Evolutionary conservation across 2,888 invertebrate species (phyloP), one percentile per base, ranked within the genome.

Genomic region (Epistrophe eligans): DNA sequence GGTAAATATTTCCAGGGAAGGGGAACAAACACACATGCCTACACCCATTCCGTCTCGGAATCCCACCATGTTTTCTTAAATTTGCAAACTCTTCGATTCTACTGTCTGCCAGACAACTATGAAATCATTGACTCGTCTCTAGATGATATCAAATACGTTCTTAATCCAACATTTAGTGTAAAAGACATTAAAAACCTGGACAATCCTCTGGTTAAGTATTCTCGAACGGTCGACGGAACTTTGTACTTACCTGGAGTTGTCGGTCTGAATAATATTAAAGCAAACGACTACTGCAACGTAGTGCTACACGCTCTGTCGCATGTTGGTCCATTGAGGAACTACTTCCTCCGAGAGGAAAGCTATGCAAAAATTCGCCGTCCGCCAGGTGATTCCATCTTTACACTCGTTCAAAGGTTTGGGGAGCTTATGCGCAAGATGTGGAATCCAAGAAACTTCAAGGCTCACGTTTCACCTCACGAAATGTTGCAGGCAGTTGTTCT

Each of bases 271-370:
- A 99, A 99, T 92, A 99, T 99, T 90, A 99, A 99, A 93, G 99
- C 99, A 5, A 99, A 99, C 93, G 99, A 99, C 93, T 99, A 99
- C 92, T 99, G 99, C 92, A 99, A 99, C 94, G 99, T 99, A 64
- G 97, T 99, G 77, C 94, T 99, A 76, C 93, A 99, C 97, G 98
- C 99, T 24, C 93, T 99, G 40, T 97, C 98, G 0, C 99, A 99
- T 94, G 99, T 99, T 5, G 95, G 97, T 1, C 99, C 99, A 0
- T 93, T 99, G 19, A 94, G 99, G 55, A 97, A 99, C 92, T 99
- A 98, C 92, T 99, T 99, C 92, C 94, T 99, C 40, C 95, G 97
- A 57, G 99, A 99, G 93, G 96, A 97, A 90, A 99, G 97, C 93
- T 99, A 99, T 93, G 95, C 95, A 0, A 94, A 96, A 84, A 95